Evolutionary conservation across 2,888 invertebrate species (phyloP).

Genomic region (Uropetala carovei): DNA sequence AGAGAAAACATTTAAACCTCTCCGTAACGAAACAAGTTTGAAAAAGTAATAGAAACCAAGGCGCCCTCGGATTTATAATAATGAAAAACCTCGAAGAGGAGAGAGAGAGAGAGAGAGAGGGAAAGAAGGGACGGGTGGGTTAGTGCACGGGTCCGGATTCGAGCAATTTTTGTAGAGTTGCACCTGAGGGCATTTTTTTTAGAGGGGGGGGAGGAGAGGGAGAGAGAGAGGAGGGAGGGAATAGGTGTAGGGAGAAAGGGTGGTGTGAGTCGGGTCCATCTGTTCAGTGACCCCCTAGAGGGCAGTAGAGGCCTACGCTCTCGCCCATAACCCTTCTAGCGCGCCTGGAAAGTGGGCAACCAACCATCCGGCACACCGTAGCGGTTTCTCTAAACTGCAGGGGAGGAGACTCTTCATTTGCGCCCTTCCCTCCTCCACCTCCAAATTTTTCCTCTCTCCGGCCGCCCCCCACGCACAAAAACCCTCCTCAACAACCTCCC

Average conservation of each 20-base stretch:
- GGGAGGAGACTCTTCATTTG: neutral
- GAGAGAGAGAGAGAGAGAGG: no score
- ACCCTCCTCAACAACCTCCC: no score
- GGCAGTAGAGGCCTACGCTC: neutral
- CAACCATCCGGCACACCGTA: slow-evolving; percentile 32
- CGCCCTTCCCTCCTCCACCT: neutral
- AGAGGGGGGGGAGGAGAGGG: neutral
- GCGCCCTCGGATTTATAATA: slow-evolving; percentile 43
- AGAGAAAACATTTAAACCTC: neutral
- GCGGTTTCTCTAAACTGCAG: slow-evolving; percentile 41
- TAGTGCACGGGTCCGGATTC: neutral
- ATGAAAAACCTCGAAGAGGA: neutral
- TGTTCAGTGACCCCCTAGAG: slow-evolving; percentile 45
- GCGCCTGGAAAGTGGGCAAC: neutral
- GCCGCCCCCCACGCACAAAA: no score
- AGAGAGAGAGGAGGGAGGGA: neutral
- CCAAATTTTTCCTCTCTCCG: neutral
- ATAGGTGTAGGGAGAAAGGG: neutral
- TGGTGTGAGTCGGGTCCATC: neutral
- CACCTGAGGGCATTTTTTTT: slow-evolving; percentile 30
- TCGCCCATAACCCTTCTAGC: neutral
- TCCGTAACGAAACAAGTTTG: neutral
- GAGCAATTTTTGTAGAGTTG: neutral
- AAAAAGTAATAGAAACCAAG: neutral
- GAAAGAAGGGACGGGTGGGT: no score